phyloP scores from a whole-genome alignment of 2,797 vertebrate genomes.

The Nannoperca australis region DNA sequence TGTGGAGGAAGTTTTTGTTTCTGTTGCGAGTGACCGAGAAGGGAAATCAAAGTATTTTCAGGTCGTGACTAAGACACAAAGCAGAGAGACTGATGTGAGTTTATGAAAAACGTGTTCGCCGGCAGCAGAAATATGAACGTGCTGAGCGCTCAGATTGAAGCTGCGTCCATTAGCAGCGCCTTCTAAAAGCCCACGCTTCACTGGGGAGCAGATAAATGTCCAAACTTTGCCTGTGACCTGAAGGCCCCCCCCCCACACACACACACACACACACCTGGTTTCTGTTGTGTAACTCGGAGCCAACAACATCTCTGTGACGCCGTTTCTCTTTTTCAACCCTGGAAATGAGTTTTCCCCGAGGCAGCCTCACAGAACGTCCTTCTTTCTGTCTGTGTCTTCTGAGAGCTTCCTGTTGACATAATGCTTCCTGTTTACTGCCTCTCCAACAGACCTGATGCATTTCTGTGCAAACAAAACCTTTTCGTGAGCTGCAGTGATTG shows the following conservation, averaged over 20 bases:
- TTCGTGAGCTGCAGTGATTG: too few relatives aligned
- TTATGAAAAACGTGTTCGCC: background rate
- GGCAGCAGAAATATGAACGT: slow-evolving; percentile 10
- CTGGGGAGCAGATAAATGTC: slow-evolving; percentile 17
- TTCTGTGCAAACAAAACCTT: background rate
- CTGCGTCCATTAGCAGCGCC: slow-evolving; percentile 40
- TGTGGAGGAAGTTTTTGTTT: background rate
- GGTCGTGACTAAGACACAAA: background rate
- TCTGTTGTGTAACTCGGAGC: slow-evolving; percentile 22
- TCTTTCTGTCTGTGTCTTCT: too few relatives aligned
- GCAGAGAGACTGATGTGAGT: background rate
- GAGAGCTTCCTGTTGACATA: background rate
- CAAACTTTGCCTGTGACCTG: slow-evolving; percentile 20
- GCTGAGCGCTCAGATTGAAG: slow-evolving; percentile 16
- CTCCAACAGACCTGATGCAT: background rate
- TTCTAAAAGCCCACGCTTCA: slow-evolving; percentile 55
- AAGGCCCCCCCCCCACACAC: slow-evolving; percentile 28
- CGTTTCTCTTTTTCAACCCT: background rate
- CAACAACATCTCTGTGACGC: background rate
- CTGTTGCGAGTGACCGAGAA: slow-evolving; percentile 5
- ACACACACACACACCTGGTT: background rate
- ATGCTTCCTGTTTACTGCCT: background rate
- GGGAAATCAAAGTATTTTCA: slow-evolving; percentile 8
- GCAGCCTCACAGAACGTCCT: too few relatives aligned
- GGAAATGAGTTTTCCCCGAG: background rate